Base-by-base conservation (phyloP, 2,888 invertebrate species). In the Melieria picta region DNA sequence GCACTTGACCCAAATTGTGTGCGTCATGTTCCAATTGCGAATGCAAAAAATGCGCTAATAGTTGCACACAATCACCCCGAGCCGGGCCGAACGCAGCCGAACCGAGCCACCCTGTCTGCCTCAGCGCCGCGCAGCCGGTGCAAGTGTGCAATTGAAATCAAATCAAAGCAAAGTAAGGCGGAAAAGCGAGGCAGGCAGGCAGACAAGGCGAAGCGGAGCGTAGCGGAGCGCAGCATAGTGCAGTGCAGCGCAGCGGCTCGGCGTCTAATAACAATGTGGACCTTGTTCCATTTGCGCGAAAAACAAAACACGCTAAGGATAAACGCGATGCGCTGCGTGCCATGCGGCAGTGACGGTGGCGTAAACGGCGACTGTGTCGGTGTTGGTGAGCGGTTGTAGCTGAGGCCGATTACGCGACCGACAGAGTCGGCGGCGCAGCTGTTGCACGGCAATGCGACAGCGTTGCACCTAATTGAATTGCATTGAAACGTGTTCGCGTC, bases 1-100 rank as follows among this genome's bases (percentile, higher is more conserved):
- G 81, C 76, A 79, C 83, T 83, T 84, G 83, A 83, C 83, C 84
- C 76, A 82, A 82, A 82, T 83, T 84, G 76, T 80, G 64, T 46
- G 68, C 72, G 72, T 74, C 68, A 71, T 72, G 74, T 72, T 74
- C 74, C 70, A 74, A 72, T 74, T 74, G 71, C 67, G 57, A 66
- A 30, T 30, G 30, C 30, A 30, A 30, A 55, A 71, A 71, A 52
- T 64, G 52, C 30, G 60, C 60, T 50, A n/a, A 6, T 5, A 52
- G n/a, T 52, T n/a, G 43, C n/a, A 46, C 47, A 52, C 42, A 47
- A 58, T 48, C 58, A 66, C 48, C 42, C 48, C n/a, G 50, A 52
- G 52, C 52, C 52, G 52, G 30, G 30, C 30, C 30, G 30, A 30
- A 30, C 30, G 30, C 30, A 30, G 30, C 30, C 30, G 30, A 30